Conservation (phyloP, 2,797 vertebrate genomes). For the Acanthornis magna region DNA sequence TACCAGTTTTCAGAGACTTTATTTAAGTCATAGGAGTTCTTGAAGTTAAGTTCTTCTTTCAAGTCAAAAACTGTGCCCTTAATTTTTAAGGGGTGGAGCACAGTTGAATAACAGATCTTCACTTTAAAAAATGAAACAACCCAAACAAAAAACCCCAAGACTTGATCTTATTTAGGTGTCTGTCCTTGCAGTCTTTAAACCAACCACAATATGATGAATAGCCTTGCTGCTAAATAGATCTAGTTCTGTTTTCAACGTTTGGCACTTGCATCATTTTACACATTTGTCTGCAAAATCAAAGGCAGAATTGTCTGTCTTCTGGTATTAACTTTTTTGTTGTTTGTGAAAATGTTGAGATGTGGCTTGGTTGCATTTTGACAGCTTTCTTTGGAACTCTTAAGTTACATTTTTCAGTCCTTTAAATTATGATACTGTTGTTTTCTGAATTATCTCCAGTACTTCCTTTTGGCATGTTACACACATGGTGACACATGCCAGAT, state of each 20-base stretch:
- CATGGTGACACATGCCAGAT: background rate
- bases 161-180: background rate
- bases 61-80: background rate
- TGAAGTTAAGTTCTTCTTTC: background rate
- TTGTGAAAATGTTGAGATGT: background rate
- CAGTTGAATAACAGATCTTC: background rate
- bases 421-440: background rate
- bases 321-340: background rate
- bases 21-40: background rate
- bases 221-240: background rate
- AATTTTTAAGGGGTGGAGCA: background rate
- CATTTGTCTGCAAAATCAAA: background rate
- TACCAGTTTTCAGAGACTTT: background rate
- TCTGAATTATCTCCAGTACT: background rate
- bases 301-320: background rate
- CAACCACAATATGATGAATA: background rate
- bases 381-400: background rate
- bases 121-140: background rate
- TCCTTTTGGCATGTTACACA: background rate
- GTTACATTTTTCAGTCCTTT: background rate
- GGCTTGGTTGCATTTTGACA: background rate
- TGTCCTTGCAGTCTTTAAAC: background rate
- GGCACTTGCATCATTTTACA: background rate
- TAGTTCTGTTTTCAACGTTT: background rate
- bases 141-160: accelerated